Evolutionary conservation across 2,797 vertebrate species (phyloP), one percentile per base, ranked within the genome.

Genomic region (Esox masquinongy): DNA sequence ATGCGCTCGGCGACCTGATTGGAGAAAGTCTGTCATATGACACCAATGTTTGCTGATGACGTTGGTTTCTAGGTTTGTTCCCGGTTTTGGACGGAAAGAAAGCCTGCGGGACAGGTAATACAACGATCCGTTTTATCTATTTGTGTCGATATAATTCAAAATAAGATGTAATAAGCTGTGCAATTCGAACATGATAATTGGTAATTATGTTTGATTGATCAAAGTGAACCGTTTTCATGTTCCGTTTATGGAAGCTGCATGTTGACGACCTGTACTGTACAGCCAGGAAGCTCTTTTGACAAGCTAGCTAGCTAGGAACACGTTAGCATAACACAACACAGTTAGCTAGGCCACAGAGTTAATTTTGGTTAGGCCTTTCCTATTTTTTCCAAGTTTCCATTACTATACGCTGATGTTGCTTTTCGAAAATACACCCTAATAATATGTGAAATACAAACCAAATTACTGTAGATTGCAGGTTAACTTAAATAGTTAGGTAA

Each of bases 1-100:
- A 31, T 47, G 63, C 34, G 34, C 64, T 63, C 17, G 17, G 75
- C 67, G 29, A 15, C 19, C 29, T 70, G 56, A 86, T 86, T 84
- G 84, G 86, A 29, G 22, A 39, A 74, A 51, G 8, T 5, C 0
- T 70, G 77, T 82, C 84, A 85, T 74, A 74, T 88, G 86, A 82
- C 74, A 36, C 70, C 47, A 70, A 70, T 72, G 76, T 77, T 74
- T 82, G 22, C 34, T 19, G 17, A 68, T 85, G 84, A 86, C 84
- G 83, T 78, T 59, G 7, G 31, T 34, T 17, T 68, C 73, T 74
- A 73, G 73, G 70, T 76, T 51, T 74, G 36, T 51, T 67, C 71
- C 34, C 36, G 67, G 72, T 59, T 74, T 66, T 79, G 75, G 79
- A 80, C 70, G 82, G 79, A 82, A 79, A 80, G 82, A 86, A 64